Evolutionary conservation across 2,888 invertebrate genomes (phyloP), one percentile per base, ranked within the genome.

Genomic region (Cinara cedri): DNA sequence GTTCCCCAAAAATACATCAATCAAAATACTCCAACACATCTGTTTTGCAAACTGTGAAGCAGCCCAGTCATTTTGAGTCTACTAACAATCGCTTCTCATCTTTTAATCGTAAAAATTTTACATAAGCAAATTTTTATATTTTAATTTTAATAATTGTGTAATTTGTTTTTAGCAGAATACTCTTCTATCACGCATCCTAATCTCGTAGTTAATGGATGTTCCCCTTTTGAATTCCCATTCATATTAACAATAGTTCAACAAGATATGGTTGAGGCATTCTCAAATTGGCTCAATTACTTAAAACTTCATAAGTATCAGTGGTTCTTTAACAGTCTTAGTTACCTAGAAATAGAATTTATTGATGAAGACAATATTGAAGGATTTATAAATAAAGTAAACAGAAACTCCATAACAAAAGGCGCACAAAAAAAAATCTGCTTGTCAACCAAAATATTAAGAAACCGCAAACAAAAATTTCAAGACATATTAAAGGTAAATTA

Each of bases 301-400:
- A 78, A 78, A 60, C 68, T 78, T 0, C 78, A 78, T n/a, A 78
- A 78, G 14, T 78, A 70, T n/a, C 78, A 78, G 42, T 78, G 78
- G 78, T 78, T 78, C 1, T 78, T 78, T 10, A 51, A 78, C 14
- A 13, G 19, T 11, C 60, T 78, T 1, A 70, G 60, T 60, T 78
- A 70, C 42, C 21, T 70, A 14, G 78, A 78, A 51, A 78, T 78
- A 42, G 42, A 62, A 70, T 78, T 16, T 3, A 78, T 78, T 4
- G 60, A 78, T 6, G 60, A 78, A 16, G 78, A 78, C 24, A 78
- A 68, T 3, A 78, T 78, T n/a, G 78, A 78, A 14, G 26, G 16
- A n/a, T 78, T 78, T 10, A 78, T 78, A 24, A 19, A 9, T 8
- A 78, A 78, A 78, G 78, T 62, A 6, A 70, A 78, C 21, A 13